These are phyloP conservation scores for Actinia equina DNA, from an alignment of 64 coral and sea anemone species.

Conservation along the genomic window DNA sequence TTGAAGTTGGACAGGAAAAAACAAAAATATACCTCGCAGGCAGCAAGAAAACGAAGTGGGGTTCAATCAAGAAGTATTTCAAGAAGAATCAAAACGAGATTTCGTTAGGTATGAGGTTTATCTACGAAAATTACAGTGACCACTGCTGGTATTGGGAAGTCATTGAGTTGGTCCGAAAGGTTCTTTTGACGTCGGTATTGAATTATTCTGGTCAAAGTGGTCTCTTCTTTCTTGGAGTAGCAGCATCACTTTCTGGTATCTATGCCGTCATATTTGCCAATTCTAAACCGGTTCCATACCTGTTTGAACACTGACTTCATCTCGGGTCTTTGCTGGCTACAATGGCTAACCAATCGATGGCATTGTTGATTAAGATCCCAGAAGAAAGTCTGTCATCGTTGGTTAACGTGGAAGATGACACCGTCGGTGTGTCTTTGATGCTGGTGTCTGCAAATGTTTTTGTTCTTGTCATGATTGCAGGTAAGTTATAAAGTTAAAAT, in stretches of 20 bases:
- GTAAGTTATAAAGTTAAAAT: too few species aligned
- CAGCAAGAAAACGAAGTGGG: background rate
- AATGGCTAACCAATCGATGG: conserved; percentile 8
- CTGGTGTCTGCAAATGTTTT: conserved; percentile 12
- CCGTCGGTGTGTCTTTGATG: background rate
- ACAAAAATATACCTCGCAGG: background rate
- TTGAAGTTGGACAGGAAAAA: background rate
- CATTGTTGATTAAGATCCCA: background rate
- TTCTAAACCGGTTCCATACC: conserved; percentile 12
- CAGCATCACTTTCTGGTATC: conserved; percentile 3
- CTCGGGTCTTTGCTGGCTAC: background rate
- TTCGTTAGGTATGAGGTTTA: conserved; percentile 22
- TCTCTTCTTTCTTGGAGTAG: background rate
- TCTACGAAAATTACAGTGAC: conserved; percentile 54
- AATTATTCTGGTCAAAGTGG: background rate
- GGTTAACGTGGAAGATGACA: background rate
- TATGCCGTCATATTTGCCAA: conserved; percentile 24
- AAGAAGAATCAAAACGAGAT: background rate
- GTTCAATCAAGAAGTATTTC: background rate
- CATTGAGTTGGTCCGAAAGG: conserved; percentile 18
- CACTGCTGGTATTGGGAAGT: conserved; percentile 40
- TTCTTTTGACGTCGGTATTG: conserved; percentile 17
- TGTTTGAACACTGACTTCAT: conserved; percentile 33
- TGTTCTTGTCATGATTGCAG: conserved; percentile 2
- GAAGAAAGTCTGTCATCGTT: background rate